A percentile compares a stretch with the other conserved stretches of the same genome.
Conservation (phyloP, 2,113 vertebrate species). For the Grallaria varia region DNA sequence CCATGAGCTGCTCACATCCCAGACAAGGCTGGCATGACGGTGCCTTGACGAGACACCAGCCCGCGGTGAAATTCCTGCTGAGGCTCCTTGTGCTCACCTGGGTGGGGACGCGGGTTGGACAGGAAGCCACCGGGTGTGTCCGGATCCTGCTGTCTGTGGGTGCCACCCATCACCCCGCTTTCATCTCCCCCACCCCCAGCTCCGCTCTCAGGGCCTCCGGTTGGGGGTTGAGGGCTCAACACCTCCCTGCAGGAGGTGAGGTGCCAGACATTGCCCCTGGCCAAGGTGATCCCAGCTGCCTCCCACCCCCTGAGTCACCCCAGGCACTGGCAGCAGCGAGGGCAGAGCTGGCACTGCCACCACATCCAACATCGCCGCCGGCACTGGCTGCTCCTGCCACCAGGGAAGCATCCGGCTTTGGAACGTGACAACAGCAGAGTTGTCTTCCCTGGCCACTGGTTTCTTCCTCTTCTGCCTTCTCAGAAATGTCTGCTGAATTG, state of each 20-base stretch:
- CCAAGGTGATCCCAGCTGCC: not conserved
- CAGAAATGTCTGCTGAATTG: not conserved
- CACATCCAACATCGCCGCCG: rapidly evolving
- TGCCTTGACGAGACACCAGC: slow-evolving; percentile 33
- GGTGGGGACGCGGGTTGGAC: not conserved
- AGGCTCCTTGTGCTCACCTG: not conserved
- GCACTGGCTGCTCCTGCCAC: rapidly evolving
- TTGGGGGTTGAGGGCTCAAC: not conserved
- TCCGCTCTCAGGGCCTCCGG: not conserved
- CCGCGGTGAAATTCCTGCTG: slow-evolving; percentile 15
- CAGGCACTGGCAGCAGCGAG: not conserved
- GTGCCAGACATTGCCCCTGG: not conserved
- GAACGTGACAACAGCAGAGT: not conserved
- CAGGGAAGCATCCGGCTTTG: not conserved
- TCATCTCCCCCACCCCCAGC: slow-evolving; percentile 10
- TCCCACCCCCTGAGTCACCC: not conserved
- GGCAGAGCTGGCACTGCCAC: not conserved
- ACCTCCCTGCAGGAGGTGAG: not conserved
- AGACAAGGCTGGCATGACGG: not conserved
- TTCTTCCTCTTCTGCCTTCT: not conserved
- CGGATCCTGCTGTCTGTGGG: not conserved
- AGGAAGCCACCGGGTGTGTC: not conserved
- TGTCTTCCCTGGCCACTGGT: not conserved
- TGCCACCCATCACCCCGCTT: not conserved
- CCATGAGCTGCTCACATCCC: not conserved